These are phyloP conservation scores for Gobiocypris rarus DNA, from an alignment of 2,113 vertebrate genomes.

Conservation along the genomic window DNA sequence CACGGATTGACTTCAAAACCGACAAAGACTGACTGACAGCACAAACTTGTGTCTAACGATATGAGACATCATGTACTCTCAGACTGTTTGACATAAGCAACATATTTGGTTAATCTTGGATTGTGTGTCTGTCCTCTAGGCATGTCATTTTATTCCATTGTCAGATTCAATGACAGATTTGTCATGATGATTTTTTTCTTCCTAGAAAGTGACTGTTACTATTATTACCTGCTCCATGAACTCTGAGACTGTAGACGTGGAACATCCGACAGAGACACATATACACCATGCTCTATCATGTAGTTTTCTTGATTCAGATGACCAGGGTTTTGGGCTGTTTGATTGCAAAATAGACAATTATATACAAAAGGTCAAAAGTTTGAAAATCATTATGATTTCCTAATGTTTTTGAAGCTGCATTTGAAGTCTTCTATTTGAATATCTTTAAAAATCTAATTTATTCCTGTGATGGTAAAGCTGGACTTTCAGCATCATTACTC, in stretches of 20 bases:
- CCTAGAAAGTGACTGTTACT: conserved; percentile 1
- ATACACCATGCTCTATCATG: not conserved
- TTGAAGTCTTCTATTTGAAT: too few relatives aligned
- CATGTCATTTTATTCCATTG: not conserved
- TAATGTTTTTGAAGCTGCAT: too few relatives aligned
- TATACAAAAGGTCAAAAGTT: too few relatives aligned
- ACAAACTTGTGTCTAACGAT: conserved; percentile 5
- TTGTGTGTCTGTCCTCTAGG: conserved; percentile 3
- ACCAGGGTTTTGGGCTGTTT: not conserved
- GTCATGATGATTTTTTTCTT: not conserved
- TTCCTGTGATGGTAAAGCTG: too few relatives aligned
- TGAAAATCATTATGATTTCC: too few relatives aligned
- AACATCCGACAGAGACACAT: conserved; percentile 52
- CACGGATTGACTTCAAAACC: not conserved
- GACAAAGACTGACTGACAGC: not conserved
- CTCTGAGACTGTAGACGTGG: not conserved
- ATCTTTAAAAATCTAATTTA: too few relatives aligned
- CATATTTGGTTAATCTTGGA: conserved; percentile 7
- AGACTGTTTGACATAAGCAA: conserved; percentile 1
- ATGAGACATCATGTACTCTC: not conserved
- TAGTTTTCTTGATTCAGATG: not conserved
- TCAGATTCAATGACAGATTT: conserved; percentile 31
- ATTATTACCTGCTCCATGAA: conserved; percentile 1
- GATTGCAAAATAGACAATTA: not conserved
- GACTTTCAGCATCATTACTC: too few relatives aligned